Evolutionary conservation across 2,113 vertebrate species (phyloP).

Genomic region (Rhabdornis inornatus): DNA sequence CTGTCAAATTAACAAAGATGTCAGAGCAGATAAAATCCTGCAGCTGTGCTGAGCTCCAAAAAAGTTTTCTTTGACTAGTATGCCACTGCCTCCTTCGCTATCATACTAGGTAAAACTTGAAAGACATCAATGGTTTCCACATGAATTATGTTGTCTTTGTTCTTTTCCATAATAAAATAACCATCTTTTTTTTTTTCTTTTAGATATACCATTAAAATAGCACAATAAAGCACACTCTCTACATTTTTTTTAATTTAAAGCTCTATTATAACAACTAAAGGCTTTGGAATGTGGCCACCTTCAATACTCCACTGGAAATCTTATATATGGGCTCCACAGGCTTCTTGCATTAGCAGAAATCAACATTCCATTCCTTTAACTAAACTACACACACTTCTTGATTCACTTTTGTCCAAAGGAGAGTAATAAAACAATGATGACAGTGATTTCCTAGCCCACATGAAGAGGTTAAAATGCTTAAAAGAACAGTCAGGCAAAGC

Average conservation of each 20-base stretch:
- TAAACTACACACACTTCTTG: not conserved
- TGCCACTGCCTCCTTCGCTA: not conserved
- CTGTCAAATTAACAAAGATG: constrained; percentile 38
- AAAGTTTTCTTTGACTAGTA: constrained; percentile 21
- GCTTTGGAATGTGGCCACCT: constrained; percentile 12
- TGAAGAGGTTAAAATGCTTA: not conserved
- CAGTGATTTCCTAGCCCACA: not conserved
- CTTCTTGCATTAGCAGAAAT: not conserved
- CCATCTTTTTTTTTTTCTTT: not conserved
- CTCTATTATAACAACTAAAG: constrained; percentile 24
- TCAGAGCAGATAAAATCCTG: constrained; percentile 17
- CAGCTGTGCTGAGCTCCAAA: not conserved
- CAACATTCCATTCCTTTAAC: not conserved
- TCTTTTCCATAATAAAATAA: not conserved
- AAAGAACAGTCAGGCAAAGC: not conserved
- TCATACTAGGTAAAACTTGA: not conserved
- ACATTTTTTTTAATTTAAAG: not conserved
- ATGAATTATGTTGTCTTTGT: constrained; percentile 14
- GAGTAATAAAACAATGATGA: not conserved
- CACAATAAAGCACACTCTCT: not conserved
- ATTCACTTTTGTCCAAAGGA: constrained; percentile 43
- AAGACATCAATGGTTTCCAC: constrained; percentile 25
- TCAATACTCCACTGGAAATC: not conserved
- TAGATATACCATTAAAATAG: constrained; percentile 12
- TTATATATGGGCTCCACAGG: not conserved